phyloP scores from a whole-genome alignment of 2,113 vertebrate species.

The Fregata magnificens region DNA sequence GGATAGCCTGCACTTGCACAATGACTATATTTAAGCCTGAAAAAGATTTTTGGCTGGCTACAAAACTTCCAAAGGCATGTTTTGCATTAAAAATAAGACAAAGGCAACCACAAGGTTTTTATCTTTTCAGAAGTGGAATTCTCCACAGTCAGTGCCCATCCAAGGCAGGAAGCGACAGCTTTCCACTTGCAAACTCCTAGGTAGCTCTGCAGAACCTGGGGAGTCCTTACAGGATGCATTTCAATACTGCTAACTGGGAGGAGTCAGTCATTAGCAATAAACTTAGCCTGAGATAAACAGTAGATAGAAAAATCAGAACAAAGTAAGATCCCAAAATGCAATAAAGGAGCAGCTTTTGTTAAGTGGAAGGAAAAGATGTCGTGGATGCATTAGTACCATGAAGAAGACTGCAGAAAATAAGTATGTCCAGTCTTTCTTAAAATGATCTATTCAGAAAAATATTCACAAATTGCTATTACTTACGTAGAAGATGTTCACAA shows the following conservation, averaged over 20 bases:
- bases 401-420: not conserved
- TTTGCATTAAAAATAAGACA: slow-evolving; percentile 26
- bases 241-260: not conserved
- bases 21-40: slow-evolving; percentile 2
- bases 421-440: not conserved
- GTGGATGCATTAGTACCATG: not conserved
- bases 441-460: not conserved
- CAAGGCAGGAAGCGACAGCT: not conserved
- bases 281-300: not conserved
- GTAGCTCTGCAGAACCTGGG: not conserved
- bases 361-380: not conserved
- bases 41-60: not conserved
- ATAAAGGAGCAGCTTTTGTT: not conserved
- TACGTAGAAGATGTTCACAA: not conserved
- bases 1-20: not conserved
- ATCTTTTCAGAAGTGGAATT: not conserved
- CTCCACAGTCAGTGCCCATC: not conserved
- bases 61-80: not conserved
- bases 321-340: not conserved
- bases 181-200: not conserved
- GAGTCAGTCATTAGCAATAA: not conserved
- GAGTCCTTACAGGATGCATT: not conserved
- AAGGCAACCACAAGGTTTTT: not conserved
- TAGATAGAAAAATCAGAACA: not conserved
- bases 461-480: not conserved